These are phyloP conservation scores for Lacanobia oleracea DNA, from an alignment of 2,888 invertebrate genomes.

Conservation along the genomic window DNA sequence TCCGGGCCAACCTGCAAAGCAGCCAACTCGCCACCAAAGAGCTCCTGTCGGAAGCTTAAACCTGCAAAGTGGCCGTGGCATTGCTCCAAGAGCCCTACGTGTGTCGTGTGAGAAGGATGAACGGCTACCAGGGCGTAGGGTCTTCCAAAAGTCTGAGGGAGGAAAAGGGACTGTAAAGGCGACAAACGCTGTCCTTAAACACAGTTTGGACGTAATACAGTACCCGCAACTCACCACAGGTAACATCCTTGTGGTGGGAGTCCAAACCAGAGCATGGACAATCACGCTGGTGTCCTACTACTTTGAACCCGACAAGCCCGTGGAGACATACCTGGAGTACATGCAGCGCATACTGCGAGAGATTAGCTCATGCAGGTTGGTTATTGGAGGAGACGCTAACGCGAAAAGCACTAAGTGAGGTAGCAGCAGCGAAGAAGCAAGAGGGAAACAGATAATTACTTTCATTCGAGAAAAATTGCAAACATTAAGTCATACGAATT, in stretches of 20 bases:
- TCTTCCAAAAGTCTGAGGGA: background rate
- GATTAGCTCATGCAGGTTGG: background rate
- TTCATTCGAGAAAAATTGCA: too few species aligned
- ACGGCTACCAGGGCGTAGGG: background rate
- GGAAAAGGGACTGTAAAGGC: background rate
- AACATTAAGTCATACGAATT: too few species aligned
- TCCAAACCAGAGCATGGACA: too few species aligned
- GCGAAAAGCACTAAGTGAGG: background rate
- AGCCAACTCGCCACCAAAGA: too few species aligned
- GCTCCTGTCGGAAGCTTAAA: too few species aligned
- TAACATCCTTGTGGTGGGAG: too few species aligned
- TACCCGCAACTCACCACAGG: too few species aligned
- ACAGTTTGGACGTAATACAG: background rate
- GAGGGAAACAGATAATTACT: background rate
- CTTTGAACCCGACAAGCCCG: background rate
- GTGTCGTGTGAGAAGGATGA: too few species aligned
- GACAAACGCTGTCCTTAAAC: background rate
- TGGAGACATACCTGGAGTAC: background rate
- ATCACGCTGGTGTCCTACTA: too few species aligned
- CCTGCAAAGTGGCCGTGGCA: too few species aligned
- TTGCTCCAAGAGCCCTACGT: background rate
- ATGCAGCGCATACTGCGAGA: background rate
- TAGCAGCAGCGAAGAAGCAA: background rate
- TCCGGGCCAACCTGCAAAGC: too few species aligned
- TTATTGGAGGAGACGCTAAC: background rate